Conservation (phyloP, 2,797 vertebrate species). For the Clarias platycephalus region DNA sequence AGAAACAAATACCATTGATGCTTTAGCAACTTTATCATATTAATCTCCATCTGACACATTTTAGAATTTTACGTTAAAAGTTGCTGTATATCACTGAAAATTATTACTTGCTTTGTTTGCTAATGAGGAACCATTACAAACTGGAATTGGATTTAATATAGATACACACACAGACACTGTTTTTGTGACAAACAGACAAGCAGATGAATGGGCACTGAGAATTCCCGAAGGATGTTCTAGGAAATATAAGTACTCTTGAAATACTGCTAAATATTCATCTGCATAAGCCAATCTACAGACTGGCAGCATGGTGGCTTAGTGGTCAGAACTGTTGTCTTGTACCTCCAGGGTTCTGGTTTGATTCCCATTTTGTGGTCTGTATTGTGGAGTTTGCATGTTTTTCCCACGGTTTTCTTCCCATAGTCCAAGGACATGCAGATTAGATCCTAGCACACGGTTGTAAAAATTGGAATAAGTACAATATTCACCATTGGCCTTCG, state of each 20-base stretch:
- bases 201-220: not conserved
- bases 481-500: too few relatives aligned
- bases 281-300: too few relatives aligned
- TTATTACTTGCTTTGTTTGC: not conserved
- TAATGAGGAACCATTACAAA: not conserved
- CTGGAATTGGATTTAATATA: not conserved
- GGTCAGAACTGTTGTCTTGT: too few relatives aligned
- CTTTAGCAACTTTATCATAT: not conserved
- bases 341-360: too few relatives aligned
- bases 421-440: too few relatives aligned
- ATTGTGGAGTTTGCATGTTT: too few relatives aligned
- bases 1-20: not conserved
- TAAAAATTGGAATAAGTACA: too few relatives aligned
- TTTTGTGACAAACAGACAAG: not conserved
- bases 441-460: too few relatives aligned
- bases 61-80: not conserved
- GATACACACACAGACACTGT: not conserved
- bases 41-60: not conserved
- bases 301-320: too few relatives aligned
- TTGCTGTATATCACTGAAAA: not conserved
- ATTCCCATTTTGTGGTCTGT: too few relatives aligned
- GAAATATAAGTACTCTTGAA: not conserved
- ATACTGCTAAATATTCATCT: too few relatives aligned
- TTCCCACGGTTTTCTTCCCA: too few relatives aligned
- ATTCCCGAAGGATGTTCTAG: not conserved